These are phyloP conservation scores for Reticulitermes lucifugus DNA, from an alignment of 2,888 invertebrate genomes.

Conservation along the genomic window DNA sequence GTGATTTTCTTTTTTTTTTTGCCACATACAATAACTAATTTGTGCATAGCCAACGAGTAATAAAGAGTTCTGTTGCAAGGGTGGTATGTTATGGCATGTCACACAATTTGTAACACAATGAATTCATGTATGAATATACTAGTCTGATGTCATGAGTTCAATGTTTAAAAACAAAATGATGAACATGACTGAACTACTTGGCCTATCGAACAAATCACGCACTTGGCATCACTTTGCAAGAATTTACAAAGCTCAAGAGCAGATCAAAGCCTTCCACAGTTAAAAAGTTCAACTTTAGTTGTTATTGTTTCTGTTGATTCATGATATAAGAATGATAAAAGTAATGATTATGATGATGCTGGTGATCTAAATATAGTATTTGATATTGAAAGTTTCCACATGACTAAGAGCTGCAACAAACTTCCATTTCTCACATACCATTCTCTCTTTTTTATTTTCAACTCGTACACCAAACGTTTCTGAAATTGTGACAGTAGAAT, in stretches of 20 bases:
- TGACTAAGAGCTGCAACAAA: constrained; percentile 16
- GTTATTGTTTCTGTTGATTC: constrained; percentile 21
- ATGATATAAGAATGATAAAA: constrained; percentile 32
- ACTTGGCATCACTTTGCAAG: constrained; percentile 45
- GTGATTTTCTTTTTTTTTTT: constrained; percentile 24
- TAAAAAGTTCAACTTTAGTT: constrained; percentile 28
- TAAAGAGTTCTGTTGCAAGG: constrained; percentile 55
- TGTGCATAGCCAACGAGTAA: constrained; percentile 47
- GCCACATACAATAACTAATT: constrained; percentile 47
- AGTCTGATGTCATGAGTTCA: constrained; percentile 32
- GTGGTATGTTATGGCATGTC: constrained; percentile 51
- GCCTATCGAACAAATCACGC: constrained; percentile 43
- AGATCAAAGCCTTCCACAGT: constrained; percentile 44
- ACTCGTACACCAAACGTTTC: constrained; percentile 24
- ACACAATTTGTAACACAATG: constrained; percentile 37
- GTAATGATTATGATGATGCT: constrained; percentile 15
- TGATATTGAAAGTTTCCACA: constrained; percentile 25
- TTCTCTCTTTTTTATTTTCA: constrained; percentile 10
- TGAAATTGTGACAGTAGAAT: constrained; percentile 29
- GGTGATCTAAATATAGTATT: constrained; percentile 24
- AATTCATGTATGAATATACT: constrained; percentile 38
- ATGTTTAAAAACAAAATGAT: constrained; percentile 35
- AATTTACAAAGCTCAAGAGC: constrained; percentile 49
- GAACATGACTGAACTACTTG: constrained; percentile 41
- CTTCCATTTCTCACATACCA: constrained; percentile 19